Base-by-base conservation (phyloP, 2,113 vertebrate species). In the Dunckerocampus dactyliophorus region DNA sequence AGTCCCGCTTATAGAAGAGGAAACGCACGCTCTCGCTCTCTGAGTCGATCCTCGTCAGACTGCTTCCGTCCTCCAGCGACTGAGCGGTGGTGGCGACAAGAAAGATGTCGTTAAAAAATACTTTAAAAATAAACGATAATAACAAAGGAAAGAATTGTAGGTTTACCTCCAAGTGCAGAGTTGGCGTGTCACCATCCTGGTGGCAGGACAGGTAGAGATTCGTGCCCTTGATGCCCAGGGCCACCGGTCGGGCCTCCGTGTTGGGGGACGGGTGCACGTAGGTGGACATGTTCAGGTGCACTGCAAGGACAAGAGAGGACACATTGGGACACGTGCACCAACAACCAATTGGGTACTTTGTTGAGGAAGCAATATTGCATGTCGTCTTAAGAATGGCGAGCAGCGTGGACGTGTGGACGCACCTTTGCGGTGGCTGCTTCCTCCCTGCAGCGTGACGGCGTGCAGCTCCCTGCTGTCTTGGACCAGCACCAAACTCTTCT, bases 121-220 rank as follows among this genome's bases (percentile, higher is more conserved):
- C 24, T 28, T 8, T 3, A n/a, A 47, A 16, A 47, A n/a, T 16
- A 47, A 28, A n/a, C 15, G 9, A n/a, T 16, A 47, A n/a, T 16
- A 16, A 47, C 9, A 47, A n/a, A 47, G 6, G 14, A 16, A 15
- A 49, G 9, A 20, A 12, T 20, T 6, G 34, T 34, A 22, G 10
- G 14, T 47, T 83, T 76, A 90, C 88, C 88, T 90, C 84, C 24
- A 90, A 53, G n/a, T 81, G 81, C 45, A 89, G 74, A 6, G 76
- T 79, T 3, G 85, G 75, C 1, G 24, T 47, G 0, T 19, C 57
- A 0, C n/a, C 67, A 0, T 65, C 19, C 51, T 46, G 48, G 8
- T 74, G 64, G 57, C 89, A 90, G 0, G 69, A 81, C 67, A 90
- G 71, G 81, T 81, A 90, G 10, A 83, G 42, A 3, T 82, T n/a